A percentile compares a stretch with the other conserved stretches of the same genome.
phyloP scores from a whole-genome alignment of 2,797 vertebrate species.

The Glossophaga mutica region DNA sequence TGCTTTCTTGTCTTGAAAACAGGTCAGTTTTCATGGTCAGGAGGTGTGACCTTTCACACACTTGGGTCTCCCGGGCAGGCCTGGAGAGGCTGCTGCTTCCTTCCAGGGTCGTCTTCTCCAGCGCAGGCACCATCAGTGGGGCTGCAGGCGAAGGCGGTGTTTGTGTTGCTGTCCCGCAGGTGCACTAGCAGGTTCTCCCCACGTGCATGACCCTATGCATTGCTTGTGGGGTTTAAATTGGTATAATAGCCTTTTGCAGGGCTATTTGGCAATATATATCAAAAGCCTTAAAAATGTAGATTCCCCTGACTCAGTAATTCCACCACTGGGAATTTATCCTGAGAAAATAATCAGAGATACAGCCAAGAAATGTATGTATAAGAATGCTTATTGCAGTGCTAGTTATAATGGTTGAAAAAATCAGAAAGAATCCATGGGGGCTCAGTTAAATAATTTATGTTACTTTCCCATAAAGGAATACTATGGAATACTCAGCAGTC shows the following conservation, averaged over 20 bases:
- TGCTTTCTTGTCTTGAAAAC: not conserved
- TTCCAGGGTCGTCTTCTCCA: not conserved
- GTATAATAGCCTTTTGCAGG: not conserved
- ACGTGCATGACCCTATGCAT: not conserved
- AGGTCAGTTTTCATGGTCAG: constrained; percentile 18
- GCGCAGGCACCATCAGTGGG: rapidly evolving
- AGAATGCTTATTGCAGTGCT: constrained; percentile 25
- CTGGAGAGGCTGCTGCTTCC: not conserved
- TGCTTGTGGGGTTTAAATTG: not conserved
- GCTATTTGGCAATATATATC: not conserved
- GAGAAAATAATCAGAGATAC: constrained; percentile 50
- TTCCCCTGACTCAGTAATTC: constrained; percentile 28
- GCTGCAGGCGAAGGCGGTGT: not conserved
- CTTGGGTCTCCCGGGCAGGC: not conserved
- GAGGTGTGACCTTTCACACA: not conserved
- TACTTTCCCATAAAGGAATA: not conserved
- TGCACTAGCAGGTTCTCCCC: not conserved
- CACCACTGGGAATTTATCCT: constrained; percentile 4
- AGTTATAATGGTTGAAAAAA: not conserved
- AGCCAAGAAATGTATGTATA: constrained; percentile 6
- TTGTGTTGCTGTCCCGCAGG: not conserved
- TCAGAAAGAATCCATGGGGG: not conserved
- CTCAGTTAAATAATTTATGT: constrained; percentile 37
- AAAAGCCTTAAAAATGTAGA: constrained; percentile 31
- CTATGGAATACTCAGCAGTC: not conserved